phyloP scores from a whole-genome alignment of 2,113 vertebrate species.

The Glaucidium brasilianum region DNA sequence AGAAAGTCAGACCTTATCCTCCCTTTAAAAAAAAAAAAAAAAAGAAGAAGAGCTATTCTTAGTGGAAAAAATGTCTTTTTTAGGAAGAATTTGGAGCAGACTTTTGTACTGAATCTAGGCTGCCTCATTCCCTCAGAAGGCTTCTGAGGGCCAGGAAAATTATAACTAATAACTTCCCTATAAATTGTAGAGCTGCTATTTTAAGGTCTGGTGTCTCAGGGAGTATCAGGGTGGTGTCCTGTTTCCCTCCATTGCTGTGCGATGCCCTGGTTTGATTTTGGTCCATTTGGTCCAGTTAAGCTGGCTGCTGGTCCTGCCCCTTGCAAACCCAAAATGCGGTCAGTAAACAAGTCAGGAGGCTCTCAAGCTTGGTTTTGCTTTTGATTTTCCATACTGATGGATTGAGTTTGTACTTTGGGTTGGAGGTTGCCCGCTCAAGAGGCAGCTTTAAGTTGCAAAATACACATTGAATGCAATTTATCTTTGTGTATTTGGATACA shows the following conservation, averaged over 20 bases:
- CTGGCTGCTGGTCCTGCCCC: not conserved
- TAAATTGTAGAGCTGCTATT: constrained; percentile 58
- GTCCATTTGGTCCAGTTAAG: not conserved
- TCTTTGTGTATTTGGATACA: not conserved
- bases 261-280: constrained; percentile 37
- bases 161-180: constrained; percentile 55
- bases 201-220: constrained; percentile 46
- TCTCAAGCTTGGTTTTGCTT: not conserved
- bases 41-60: constrained; percentile 17
- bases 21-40: not conserved
- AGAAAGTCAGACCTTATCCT: constrained; percentile 30
- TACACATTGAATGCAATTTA: not conserved
- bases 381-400: not conserved
- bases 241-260: not conserved
- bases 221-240: constrained; percentile 21
- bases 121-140: constrained; percentile 46
- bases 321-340: not conserved
- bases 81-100: constrained; percentile 54
- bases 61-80: constrained; percentile 14
- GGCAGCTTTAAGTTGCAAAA: not conserved
- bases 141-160: constrained; percentile 55
- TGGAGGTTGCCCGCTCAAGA: not conserved
- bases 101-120: constrained; percentile 35
- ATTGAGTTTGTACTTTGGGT: not conserved
- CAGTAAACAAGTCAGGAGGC: not conserved